A percentile compares a stretch with the other conserved stretches of the same genome.
phyloP scores from a whole-genome alignment of 2,797 vertebrate species.

The Alcedo quadribrachys region DNA sequence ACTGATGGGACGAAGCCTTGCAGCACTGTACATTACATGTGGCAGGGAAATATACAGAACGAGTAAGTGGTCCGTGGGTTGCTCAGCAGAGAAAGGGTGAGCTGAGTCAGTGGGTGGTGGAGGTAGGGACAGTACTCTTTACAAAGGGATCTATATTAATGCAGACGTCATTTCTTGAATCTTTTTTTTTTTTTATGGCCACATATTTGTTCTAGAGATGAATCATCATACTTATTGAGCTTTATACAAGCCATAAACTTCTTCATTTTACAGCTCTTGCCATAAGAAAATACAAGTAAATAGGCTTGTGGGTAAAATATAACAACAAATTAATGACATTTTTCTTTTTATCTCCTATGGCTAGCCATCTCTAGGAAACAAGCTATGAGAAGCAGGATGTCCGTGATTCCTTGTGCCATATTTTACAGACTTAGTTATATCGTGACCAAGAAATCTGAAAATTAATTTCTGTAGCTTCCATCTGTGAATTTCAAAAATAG shows the following conservation, averaged over 20 bases:
- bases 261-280: conserved; percentile 43
- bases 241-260: conserved; percentile 10
- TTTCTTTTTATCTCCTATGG: conserved; percentile 9
- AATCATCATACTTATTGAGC: conserved; percentile 41
- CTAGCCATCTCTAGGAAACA: background rate
- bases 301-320: conserved; percentile 42
- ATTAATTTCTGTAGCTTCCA: background rate
- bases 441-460: background rate
- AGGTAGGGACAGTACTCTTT: background rate
- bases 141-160: background rate
- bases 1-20: background rate
- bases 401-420: background rate
- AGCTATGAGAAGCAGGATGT: background rate
- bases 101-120: background rate
- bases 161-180: background rate
- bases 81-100: background rate
- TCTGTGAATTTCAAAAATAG: background rate
- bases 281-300: conserved; percentile 58
- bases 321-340: background rate
- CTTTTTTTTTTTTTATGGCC: background rate
- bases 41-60: background rate
- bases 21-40: background rate
- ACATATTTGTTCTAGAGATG: conserved; percentile 48
- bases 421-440: background rate
- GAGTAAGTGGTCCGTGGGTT: background rate